Conservation (phyloP, 2,797 vertebrate species). For the Cheirogaleus major region DNA sequence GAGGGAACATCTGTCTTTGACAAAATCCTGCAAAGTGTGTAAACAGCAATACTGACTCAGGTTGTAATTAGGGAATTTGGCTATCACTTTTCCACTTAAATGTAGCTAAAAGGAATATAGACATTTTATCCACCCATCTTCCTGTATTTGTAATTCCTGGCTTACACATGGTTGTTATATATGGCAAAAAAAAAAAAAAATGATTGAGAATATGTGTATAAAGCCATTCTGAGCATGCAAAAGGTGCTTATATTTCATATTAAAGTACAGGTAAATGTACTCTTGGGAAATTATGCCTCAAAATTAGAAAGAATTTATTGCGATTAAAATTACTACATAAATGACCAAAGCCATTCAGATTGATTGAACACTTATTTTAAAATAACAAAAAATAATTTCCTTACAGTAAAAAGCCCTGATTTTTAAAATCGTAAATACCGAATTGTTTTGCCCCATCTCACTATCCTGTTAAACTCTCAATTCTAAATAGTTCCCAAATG, state of each 20-base stretch:
- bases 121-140: not conserved
- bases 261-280: constrained; percentile 13
- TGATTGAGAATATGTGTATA: not conserved
- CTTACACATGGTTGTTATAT: not conserved
- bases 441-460: constrained; percentile 7
- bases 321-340: constrained; percentile 15
- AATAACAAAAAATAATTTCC: constrained; percentile 17
- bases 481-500: constrained; percentile 63
- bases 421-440: constrained; percentile 29
- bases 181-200: not conserved
- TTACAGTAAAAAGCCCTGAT: not conserved
- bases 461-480: constrained; percentile 21
- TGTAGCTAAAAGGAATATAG: not conserved
- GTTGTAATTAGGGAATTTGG: not conserved
- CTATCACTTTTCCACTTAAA: not conserved
- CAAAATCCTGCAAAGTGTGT: not conserved
- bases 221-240: not conserved
- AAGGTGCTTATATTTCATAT: constrained; percentile 10
- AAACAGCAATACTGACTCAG: not conserved
- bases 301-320: not conserved
- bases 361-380: constrained; percentile 37
- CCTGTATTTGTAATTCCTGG: not conserved
- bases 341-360: constrained; percentile 11
- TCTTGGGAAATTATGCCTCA: not conserved
- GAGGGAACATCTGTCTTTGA: not conserved